A percentile compares a stretch with the other conserved stretches of the same genome.
phyloP scores from a whole-genome alignment of 2,888 invertebrate genomes.

The Macaria liturata region DNA sequence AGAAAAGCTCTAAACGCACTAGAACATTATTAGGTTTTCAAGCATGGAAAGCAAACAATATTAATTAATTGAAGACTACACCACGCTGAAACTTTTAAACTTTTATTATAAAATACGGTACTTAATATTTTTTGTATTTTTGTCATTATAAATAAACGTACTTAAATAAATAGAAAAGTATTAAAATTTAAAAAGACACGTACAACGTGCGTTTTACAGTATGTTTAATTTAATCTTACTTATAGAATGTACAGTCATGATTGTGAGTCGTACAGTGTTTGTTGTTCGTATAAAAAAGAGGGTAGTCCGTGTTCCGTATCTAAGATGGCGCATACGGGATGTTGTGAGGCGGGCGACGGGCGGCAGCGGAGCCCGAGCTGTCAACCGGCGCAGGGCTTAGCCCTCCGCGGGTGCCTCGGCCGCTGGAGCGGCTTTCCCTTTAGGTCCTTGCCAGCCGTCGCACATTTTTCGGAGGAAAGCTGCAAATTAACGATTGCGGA shows the following conservation, averaged over 20 bases:
- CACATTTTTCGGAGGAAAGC: constrained; percentile 95
- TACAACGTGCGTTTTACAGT: constrained; percentile 81
- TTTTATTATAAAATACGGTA: constrained; percentile 81
- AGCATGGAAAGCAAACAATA: constrained; percentile 19
- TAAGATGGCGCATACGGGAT: constrained; percentile 67
- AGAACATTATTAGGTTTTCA: constrained; percentile 1
- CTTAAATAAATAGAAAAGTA: constrained; percentile 71
- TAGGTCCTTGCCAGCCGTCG: constrained; percentile 78
- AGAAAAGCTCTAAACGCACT: constrained; percentile 3
- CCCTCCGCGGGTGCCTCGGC: constrained; percentile 65
- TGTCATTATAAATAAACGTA: constrained; percentile 80
- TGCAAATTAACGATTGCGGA: constrained; percentile 53
- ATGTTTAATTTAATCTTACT: constrained; percentile 77
- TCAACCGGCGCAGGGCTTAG: constrained; percentile 42
- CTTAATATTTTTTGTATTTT: constrained; percentile 60
- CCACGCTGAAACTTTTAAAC: constrained; percentile 67
- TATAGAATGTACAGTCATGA: constrained; percentile 79
- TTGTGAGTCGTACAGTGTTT: constrained; percentile 72
- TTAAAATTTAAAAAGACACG: constrained; percentile 79
- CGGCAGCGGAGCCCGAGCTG: constrained; percentile 37
- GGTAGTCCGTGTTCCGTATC: constrained; percentile 62
- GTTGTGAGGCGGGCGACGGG: constrained; percentile 43
- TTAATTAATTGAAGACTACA: constrained; percentile 61
- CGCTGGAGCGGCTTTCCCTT: constrained; percentile 41
- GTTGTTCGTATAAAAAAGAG: constrained; percentile 73